phyloP scores from a whole-genome alignment of 2,113 vertebrate genomes.

The Myrmecobius fasciatus region DNA sequence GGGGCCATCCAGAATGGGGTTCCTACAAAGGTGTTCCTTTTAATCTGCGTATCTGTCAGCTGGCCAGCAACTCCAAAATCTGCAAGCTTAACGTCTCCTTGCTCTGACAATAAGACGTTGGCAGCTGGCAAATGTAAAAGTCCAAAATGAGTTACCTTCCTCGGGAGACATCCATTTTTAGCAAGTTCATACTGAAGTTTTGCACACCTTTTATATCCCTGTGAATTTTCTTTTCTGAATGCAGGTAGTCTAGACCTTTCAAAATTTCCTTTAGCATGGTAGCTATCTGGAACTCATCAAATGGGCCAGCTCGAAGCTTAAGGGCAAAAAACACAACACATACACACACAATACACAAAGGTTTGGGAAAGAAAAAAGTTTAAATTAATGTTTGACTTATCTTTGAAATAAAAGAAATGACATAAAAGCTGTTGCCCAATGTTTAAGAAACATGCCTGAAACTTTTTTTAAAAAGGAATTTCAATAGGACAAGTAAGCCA shows the following conservation, averaged over 20 bases:
- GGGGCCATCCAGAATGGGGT: conserved; percentile 97
- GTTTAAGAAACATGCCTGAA: conserved; percentile 43
- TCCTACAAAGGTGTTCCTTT: conserved; percentile 95
- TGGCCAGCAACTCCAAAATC: conserved; percentile 96
- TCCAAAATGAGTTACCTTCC: conserved; percentile 10
- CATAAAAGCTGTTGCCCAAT: conserved; percentile 31
- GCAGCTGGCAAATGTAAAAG: conserved; percentile 84
- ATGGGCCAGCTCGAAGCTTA: conserved; percentile 91
- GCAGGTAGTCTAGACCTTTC: conserved; percentile 93
- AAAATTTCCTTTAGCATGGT: conserved; percentile 94
- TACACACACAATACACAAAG: conserved; percentile 39
- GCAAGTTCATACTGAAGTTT: conserved; percentile 22
- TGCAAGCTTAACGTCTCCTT: conserved; percentile 95
- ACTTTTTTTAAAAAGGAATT: neutral
- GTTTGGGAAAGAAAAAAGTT: conserved; percentile 29
- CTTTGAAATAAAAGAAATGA: conserved; percentile 53
- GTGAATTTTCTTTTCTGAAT: conserved; percentile 95
- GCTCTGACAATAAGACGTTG: conserved; percentile 93
- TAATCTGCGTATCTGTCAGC: conserved; percentile 95
- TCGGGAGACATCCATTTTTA: conserved; percentile 57
- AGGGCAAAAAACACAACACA: conserved; percentile 28
- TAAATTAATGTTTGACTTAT: conserved; percentile 11
- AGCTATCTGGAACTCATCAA: conserved; percentile 94
- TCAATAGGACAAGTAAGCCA: conserved; percentile 26
- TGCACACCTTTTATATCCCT: conserved; percentile 92